Conservation (phyloP, 2,888 invertebrate genomes). For the Heliconius erato region DNA sequence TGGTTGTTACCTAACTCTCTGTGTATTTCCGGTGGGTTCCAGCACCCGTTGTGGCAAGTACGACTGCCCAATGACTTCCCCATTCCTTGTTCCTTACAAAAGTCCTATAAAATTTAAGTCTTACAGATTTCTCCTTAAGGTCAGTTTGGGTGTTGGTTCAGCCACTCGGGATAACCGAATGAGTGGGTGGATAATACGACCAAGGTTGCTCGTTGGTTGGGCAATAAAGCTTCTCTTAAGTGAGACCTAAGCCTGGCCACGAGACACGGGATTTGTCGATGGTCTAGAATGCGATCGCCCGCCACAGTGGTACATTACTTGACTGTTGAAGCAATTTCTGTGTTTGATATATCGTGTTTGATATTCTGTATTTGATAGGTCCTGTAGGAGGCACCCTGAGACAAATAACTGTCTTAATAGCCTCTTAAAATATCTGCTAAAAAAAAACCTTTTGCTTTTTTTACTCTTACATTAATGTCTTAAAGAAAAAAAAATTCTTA, state of each 20-base stretch:
- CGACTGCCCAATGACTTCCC: too few species aligned
- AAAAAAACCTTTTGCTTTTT: conserved; percentile 14
- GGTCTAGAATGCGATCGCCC: conserved; percentile 3
- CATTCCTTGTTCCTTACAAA: not conserved
- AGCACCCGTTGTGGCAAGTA: conserved; percentile 12
- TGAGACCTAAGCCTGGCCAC: not conserved
- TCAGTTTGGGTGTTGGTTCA: conserved; percentile 9
- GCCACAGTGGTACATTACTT: conserved; percentile 16
- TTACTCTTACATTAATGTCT: not conserved
- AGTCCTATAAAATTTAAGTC: not conserved
- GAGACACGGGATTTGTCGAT: not conserved
- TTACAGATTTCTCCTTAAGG: conserved; percentile 17
- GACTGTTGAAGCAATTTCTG: conserved; percentile 2
- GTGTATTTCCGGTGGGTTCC: not conserved
- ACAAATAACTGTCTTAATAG: not conserved
- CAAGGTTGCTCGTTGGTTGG: conserved; percentile 16
- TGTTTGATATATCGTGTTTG: conserved; percentile 27
- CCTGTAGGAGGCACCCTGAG: conserved; percentile 26
- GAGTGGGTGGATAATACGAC: conserved; percentile 14
- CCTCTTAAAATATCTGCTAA: not conserved
- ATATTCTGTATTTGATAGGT: too few species aligned
- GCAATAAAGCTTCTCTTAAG: not conserved
- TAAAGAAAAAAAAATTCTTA: too few species aligned
- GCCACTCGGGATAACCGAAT: too few species aligned
- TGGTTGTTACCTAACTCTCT: conserved; percentile 16